A percentile compares a stretch with the other conserved stretches of the same genome.
Conservation (phyloP, 2,113 vertebrate genomes). For the Sinocyclocheilus anophthalmus region DNA sequence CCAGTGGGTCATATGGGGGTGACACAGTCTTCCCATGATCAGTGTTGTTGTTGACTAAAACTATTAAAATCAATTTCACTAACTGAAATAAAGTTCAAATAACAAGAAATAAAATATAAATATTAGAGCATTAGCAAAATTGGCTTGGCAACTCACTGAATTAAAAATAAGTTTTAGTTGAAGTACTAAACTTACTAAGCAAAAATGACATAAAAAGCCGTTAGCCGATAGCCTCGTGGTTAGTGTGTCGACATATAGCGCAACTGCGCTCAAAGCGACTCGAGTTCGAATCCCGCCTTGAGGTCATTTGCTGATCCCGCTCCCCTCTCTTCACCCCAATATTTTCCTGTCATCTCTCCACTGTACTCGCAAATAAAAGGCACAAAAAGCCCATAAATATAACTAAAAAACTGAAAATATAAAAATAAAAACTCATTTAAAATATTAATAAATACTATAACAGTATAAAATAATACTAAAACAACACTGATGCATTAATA, state of each 20-base stretch:
- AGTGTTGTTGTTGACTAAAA: neutral
- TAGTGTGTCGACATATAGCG: too few relatives aligned
- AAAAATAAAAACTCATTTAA: neutral
- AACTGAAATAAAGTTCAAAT: neutral
- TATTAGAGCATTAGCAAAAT: neutral
- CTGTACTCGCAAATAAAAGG: neutral
- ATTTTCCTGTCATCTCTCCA: too few relatives aligned
- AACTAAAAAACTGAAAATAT: neutral
- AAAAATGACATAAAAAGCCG: neutral
- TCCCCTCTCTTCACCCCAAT: too few relatives aligned
- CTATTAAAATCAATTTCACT: neutral
- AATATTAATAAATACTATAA: neutral
- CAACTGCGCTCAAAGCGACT: too few relatives aligned
- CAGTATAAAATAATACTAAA: neutral
- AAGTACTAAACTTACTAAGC: neutral
- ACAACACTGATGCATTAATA: neutral
- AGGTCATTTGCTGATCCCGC: too few relatives aligned
- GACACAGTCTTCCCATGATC: slow-evolving; percentile 9
- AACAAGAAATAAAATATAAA: neutral
- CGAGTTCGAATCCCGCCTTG: too few relatives aligned
- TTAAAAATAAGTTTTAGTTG: neutral
- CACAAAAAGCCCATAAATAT: neutral
- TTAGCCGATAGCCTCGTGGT: too few relatives aligned
- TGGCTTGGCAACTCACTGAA: neutral
- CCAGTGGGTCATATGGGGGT: slow-evolving; percentile 27